These are phyloP conservation scores for Dasypogon diadema DNA, from an alignment of 2,888 invertebrate species.

Conservation along the genomic window DNA sequence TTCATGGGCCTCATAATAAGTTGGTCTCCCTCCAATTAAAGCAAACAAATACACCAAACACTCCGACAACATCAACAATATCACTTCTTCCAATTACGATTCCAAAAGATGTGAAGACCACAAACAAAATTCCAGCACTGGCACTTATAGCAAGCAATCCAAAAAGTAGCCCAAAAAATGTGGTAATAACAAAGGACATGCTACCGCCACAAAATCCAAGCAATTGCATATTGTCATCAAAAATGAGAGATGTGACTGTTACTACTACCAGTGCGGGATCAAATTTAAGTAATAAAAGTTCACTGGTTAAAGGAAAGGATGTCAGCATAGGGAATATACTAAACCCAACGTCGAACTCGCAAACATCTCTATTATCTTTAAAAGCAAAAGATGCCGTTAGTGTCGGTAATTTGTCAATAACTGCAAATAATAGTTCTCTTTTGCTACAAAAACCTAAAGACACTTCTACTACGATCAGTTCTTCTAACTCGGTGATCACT, in stretches of 20 bases:
- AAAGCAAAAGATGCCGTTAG: not conserved
- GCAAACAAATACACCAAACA: not conserved
- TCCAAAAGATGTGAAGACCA: conserved; percentile 39
- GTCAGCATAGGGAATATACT: not conserved
- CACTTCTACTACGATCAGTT: not conserved
- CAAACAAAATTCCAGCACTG: conserved; percentile 18
- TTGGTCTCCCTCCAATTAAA: conserved; percentile 54
- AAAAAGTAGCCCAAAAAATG: not conserved
- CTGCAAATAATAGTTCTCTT: not conserved
- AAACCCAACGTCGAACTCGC: not conserved
- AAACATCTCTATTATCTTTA: not conserved
- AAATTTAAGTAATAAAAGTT: not conserved
- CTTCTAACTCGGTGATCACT: not conserved
- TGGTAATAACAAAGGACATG: not conserved
- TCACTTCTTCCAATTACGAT: conserved; percentile 49
- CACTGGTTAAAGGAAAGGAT: not conserved
- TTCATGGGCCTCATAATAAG: conserved; percentile 53
- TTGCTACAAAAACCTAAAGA: not conserved
- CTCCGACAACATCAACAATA: conserved; percentile 25
- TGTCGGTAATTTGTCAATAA: not conserved
- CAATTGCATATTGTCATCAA: not conserved
- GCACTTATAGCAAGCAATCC: conserved; percentile 7
- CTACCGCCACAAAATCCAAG: not conserved
- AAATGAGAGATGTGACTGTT: not conserved
- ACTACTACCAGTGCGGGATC: not conserved